Percentiles rank a stretch among this genome's conserved stretches.
These are phyloP conservation scores for Netelia fuscicornis DNA, from an alignment of 2,888 invertebrate genomes.

Conservation along the genomic window DNA sequence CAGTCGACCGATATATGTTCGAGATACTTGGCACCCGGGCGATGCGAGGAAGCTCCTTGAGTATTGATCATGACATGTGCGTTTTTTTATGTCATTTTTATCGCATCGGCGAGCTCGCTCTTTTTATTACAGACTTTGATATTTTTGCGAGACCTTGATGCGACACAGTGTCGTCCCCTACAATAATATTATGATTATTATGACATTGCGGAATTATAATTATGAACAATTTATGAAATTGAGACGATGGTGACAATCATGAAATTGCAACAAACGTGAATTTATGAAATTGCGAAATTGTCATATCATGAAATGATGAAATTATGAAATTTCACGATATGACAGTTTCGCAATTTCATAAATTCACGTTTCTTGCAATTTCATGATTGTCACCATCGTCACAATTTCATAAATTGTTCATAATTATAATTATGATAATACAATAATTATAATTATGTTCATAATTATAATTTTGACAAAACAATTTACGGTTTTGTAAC, in stretches of 20 bases:
- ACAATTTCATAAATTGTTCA: too few relatives aligned
- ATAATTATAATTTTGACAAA: too few relatives aligned
- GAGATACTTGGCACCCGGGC: neutral
- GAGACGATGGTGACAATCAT: neutral
- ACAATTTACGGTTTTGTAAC: too few relatives aligned
- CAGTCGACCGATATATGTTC: neutral
- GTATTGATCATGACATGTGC: conserved; percentile 10
- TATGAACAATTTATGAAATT: neutral
- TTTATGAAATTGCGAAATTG: neutral
- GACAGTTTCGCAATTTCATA: too few relatives aligned
- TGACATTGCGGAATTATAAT: neutral
- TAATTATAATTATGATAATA: too few relatives aligned
- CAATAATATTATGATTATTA: neutral
- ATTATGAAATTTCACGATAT: neutral
- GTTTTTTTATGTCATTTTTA: neutral
- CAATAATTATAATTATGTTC: too few relatives aligned
- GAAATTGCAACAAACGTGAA: neutral
- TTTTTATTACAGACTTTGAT: neutral
- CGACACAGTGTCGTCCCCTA: neutral
- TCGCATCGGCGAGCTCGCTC: neutral
- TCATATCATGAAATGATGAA: neutral
- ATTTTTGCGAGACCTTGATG: neutral
- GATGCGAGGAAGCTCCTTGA: neutral
- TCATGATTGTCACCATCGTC: too few relatives aligned
- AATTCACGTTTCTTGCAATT: too few relatives aligned